Base-by-base conservation (phyloP, 2,888 invertebrate genomes). In the Sialis fuliginosa region DNA sequence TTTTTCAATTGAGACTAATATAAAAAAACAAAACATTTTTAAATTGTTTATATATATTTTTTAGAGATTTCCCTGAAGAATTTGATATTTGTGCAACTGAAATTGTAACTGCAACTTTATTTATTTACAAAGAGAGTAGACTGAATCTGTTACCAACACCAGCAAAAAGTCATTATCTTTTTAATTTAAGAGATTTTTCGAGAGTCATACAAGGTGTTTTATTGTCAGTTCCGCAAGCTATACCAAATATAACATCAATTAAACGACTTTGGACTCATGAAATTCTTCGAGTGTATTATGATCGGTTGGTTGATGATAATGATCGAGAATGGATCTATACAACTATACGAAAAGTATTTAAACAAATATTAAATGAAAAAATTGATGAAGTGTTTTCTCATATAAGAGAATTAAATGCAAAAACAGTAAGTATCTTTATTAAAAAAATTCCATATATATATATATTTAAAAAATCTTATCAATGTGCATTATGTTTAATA, bases 211-310 rank as follows among this genome's bases (percentile, higher is more conserved):
- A 85, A 83, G 95, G 95, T 6, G 85, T 95, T 0, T 66, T 95
- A 6, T 64, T 95, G 1, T 93, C 93, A 0, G 88, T 88, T 5
- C 93, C 95, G 0, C 92, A 92, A 67, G 88, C 90, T 4, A 88
- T 87, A 58, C 85, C 88, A 54, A 86, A 87, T 53, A 65, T 88
- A 32, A 72, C 76, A 42, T 81, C 86, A 0, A 87, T 95, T 75
- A 90, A 93, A 57, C 72, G 92, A 46, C 70, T 95, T 1, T 96
- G 95, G 95, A 82, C 92, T 1, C 95, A 95, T 61, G 95, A 95
- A 68, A 80, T 91, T 32, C 68, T 91, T 52, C 75, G 96, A 2
- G 93, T 95, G 1, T 96, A 91, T 63, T 83, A 88, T 48, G 96
- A 96, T 66, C 81, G 95, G 45, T 71, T 96, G 49, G 80, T 89